phyloP scores from a whole-genome alignment of 2,888 invertebrate species.

The Buathra laborator region DNA sequence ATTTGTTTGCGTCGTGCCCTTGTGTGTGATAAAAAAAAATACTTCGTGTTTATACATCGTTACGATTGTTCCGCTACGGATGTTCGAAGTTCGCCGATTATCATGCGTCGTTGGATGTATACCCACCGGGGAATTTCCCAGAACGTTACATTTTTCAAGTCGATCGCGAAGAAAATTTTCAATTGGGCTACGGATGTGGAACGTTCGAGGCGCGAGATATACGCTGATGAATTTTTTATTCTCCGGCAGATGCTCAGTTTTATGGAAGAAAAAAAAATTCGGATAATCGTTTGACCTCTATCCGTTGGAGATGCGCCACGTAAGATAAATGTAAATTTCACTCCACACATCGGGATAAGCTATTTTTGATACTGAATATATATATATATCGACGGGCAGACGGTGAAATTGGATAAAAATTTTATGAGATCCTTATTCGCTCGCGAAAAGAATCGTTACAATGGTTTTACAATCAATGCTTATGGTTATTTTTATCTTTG shows the following conservation, averaged over 20 bases:
- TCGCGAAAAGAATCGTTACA: background rate
- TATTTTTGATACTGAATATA: background rate
- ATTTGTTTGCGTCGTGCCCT: constrained; percentile 46
- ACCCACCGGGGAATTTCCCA: background rate
- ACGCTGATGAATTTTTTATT: too few species aligned
- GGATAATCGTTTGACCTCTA: background rate
- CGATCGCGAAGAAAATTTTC: too few species aligned
- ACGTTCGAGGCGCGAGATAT: too few species aligned
- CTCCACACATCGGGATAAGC: background rate
- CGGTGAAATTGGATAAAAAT: background rate
- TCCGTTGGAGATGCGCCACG: background rate
- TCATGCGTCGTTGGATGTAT: background rate
- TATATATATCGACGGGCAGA: background rate
- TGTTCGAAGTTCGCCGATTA: constrained; percentile 16
- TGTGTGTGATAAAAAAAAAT: constrained; percentile 7
- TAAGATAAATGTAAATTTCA: background rate
- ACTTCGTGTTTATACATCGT: constrained; percentile 47
- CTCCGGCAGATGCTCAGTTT: too few species aligned
- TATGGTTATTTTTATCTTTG: background rate
- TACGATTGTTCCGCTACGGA: constrained; percentile 33
- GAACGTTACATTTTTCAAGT: background rate
- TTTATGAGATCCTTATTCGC: background rate
- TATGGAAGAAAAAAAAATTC: background rate
- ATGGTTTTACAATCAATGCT: constrained; percentile 1
- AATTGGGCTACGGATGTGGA: too few species aligned